Conservation (phyloP, 2,888 invertebrate genomes). For the Penaeus monodon region DNA sequence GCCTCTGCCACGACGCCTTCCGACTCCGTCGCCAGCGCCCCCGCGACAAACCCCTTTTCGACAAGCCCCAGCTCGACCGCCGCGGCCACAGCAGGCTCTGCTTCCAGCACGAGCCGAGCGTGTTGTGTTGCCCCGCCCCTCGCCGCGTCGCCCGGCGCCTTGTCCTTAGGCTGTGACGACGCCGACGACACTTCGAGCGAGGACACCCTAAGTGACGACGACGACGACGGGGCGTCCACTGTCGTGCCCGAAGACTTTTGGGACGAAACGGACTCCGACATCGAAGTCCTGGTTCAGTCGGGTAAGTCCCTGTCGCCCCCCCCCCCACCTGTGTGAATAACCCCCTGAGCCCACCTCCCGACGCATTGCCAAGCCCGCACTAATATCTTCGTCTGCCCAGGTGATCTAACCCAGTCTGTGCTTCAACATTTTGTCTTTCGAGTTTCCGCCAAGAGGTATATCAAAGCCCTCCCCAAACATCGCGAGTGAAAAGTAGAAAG, state of each 20-base stretch:
- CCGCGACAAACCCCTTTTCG: too few species aligned
- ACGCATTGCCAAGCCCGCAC: not conserved
- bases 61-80: too few species aligned
- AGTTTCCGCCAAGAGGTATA: too few species aligned
- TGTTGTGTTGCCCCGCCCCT: not conserved
- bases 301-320: constrained; percentile 27
- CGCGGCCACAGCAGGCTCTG: not conserved
- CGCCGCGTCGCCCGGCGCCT: not conserved
- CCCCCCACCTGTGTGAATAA: not conserved
- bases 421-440: too few species aligned
- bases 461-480: too few species aligned
- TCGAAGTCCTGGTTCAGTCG: constrained; percentile 47
- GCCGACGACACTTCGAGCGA: constrained; percentile 5
- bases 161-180: not conserved
- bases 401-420: too few species aligned
- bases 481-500: too few species aligned
- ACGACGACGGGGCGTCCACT: constrained; percentile 48
- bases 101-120: constrained; percentile 6
- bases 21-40: too few species aligned
- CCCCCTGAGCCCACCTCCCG: not conserved
- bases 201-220: constrained; percentile 28
- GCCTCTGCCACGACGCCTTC: too few species aligned
- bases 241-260: constrained; percentile 54
- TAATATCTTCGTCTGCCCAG: too few species aligned
- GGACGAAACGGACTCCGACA: constrained; percentile 51